phyloP scores from a whole-genome alignment of 2,113 vertebrate species.

The Mustela lutreola region DNA sequence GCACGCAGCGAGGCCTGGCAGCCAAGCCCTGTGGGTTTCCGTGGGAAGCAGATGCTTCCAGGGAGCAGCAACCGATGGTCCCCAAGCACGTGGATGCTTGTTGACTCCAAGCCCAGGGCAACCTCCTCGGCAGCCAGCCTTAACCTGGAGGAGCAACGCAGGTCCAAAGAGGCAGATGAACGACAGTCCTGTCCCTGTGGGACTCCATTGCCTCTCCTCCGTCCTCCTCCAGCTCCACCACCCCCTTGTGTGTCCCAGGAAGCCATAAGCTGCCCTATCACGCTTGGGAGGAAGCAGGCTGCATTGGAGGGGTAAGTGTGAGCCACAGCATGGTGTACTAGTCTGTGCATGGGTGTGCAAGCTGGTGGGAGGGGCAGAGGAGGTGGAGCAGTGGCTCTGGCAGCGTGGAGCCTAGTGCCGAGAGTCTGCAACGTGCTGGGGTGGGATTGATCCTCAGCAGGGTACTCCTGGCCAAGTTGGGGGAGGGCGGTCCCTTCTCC shows the following conservation, averaged over 20 bases:
- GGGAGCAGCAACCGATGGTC: constrained; percentile 58
- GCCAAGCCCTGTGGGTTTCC: constrained; percentile 63
- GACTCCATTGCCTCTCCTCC: not conserved
- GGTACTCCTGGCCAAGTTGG: not conserved
- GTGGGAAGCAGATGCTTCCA: constrained; percentile 63
- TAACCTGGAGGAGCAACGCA: not conserved
- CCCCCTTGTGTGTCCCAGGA: not conserved
- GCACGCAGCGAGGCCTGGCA: constrained; percentile 55
- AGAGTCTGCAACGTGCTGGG: not conserved
- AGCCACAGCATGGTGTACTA: not conserved
- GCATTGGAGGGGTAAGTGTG: constrained; percentile 61
- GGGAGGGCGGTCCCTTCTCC: not conserved
- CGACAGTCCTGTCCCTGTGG: not conserved
- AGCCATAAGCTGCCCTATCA: not conserved
- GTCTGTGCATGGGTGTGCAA: not conserved
- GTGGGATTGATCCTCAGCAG: not conserved
- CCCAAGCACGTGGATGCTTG: constrained; percentile 19
- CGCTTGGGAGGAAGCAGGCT: not conserved
- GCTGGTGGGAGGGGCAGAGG: not conserved
- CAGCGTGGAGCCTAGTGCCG: not conserved
- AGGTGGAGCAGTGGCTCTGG: not conserved
- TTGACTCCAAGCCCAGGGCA: constrained; percentile 61
- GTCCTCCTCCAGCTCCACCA: not conserved
- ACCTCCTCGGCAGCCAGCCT: constrained; percentile 11
- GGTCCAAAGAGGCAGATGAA: not conserved